Conservation (phyloP, 1,140 invertebrate genomes). For the Lepidotrigona ventralis region DNA sequence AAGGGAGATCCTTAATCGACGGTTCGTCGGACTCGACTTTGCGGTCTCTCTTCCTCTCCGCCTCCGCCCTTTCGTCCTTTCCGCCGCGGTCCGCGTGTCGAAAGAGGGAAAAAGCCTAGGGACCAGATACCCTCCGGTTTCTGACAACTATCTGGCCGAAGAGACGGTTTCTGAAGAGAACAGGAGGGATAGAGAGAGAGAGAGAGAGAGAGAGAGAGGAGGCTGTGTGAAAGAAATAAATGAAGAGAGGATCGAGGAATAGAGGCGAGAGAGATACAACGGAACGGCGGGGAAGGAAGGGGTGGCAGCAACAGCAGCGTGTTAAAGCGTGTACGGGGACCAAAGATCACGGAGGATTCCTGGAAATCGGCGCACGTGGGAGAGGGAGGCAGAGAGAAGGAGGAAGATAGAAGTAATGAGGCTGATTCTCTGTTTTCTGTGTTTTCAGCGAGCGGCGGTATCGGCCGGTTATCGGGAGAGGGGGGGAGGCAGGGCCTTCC, state of each 20-base stretch:
- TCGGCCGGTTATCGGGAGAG: constrained; percentile 70
- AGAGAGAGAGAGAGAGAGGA: not conserved
- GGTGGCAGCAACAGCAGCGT: constrained; percentile 33
- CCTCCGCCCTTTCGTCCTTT: not conserved
- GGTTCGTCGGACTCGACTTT: constrained; percentile 51
- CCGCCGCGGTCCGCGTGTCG: not conserved
- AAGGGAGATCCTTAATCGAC: constrained; percentile 57
- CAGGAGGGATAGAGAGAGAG: too few relatives aligned
- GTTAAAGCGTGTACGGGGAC: constrained; percentile 68
- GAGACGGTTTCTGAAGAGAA: constrained; percentile 25
- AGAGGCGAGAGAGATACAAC: constrained; percentile 20
- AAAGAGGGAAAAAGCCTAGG: constrained; percentile 29
- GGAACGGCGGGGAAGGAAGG: not conserved
- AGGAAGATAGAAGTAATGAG: constrained; percentile 78
- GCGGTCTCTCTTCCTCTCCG: not conserved
- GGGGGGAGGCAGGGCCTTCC: constrained; percentile 33
- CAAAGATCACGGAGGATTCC: constrained; percentile 75
- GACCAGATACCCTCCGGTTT: constrained; percentile 70
- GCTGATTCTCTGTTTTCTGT: constrained; percentile 76
- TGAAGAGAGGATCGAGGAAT: constrained; percentile 47
- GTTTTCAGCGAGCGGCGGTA: constrained; percentile 73
- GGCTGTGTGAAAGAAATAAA: constrained; percentile 35
- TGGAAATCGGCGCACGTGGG: constrained; percentile 69
- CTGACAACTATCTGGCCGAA: constrained; percentile 68
- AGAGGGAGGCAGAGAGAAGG: constrained; percentile 45